Evolutionary conservation across 2,113 vertebrate species (phyloP), one percentile per base, ranked within the genome.

Genomic region (Nannobrachium achirus): DNA sequence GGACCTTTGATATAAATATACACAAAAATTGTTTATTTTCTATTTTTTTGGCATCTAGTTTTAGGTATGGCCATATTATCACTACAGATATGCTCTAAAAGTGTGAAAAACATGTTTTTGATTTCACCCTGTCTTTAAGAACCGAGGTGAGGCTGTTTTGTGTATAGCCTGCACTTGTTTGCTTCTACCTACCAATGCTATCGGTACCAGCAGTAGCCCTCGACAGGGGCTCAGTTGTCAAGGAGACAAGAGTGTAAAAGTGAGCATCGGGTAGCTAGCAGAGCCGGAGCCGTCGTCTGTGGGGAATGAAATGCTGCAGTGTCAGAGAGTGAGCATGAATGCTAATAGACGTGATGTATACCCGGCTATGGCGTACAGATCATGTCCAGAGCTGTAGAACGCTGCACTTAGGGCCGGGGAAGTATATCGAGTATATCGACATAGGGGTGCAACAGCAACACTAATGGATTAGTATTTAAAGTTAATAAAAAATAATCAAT

Each of bases 301-400:
- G 33, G 11, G 18, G 25, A 61, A 40, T 62, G 56, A 73, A 56
- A 77, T 75, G 76, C 79, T 76, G 78, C 88, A 80, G 56, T 50
- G 74, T 59, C 62, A 65, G 66, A 79, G 74, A 70, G 48, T 67
- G 63, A 62, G 77, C 64, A 50, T 42, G 83, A 86, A 85, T 84
- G 82, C 78, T 80, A 81, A 88, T 84, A n/a, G 10, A 8, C 38
- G 38, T 40, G 69, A 69, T 20, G 3, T 6, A 74, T 33, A 66
- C 69, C 69, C 46, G 71, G 58, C 59, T 63, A 14, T 70, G 53
- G 50, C 56, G 38, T 40, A 52, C 53, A 62, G 62, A 66, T 33
- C 25, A 13, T 63, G 10, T 67, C 41, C 49, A 13, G 10, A 11
- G 18, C 51, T 53, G 51, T 11, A 19, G 11, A 48, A 48, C n/a